Evolutionary conservation across 1,140 invertebrate species (phyloP).

Genomic region (Paralvinella palmiformis): DNA sequence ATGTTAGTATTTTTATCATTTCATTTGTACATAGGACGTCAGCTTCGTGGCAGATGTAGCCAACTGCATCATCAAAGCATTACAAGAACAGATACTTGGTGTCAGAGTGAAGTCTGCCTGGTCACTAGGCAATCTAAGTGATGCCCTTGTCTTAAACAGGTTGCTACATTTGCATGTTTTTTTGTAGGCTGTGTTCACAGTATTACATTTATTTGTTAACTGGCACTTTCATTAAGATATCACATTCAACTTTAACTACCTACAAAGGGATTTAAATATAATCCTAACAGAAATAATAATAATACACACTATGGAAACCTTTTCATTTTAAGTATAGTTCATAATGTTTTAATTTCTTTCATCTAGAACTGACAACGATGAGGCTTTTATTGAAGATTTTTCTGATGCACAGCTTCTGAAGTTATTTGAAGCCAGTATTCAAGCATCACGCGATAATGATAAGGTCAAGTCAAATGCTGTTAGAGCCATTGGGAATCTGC

Average conservation of each 20-base stretch:
- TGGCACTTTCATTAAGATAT: not conserved
- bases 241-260: not conserved
- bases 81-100: conserved; percentile 60
- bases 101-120: conserved; percentile 74
- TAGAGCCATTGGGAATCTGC: conserved; percentile 70
- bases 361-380: conserved; percentile 31
- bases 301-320: not conserved
- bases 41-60: conserved; percentile 64
- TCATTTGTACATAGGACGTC: conserved; percentile 44
- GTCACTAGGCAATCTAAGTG: conserved; percentile 76
- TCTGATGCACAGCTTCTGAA: conserved; percentile 62
- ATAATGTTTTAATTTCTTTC: conserved; percentile 3
- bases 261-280: not conserved
- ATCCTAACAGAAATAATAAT: not conserved
- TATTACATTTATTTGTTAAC: not conserved
- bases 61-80: conserved; percentile 60
- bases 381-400: conserved; percentile 58
- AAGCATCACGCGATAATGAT: conserved; percentile 64
- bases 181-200: not conserved
- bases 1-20: not conserved
- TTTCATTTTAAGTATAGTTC: not conserved
- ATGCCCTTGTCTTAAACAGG: conserved; percentile 64
- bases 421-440: conserved; percentile 61
- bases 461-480: conserved; percentile 70
- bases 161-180: conserved; percentile 33